phyloP scores from a whole-genome alignment of 2,797 vertebrate species.

The Furcifer pardalis region DNA sequence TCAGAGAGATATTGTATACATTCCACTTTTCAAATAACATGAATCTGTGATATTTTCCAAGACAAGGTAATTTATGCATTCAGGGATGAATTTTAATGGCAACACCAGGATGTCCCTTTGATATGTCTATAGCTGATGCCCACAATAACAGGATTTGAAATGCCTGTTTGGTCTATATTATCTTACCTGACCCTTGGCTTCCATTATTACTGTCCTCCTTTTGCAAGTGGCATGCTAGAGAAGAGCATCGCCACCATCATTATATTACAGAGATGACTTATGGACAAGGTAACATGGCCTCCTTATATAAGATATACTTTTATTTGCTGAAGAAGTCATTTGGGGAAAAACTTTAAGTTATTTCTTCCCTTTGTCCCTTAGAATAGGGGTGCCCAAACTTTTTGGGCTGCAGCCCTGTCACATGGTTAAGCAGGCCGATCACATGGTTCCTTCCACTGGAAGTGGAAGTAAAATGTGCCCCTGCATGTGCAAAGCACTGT shows the following conservation, averaged over 20 bases:
- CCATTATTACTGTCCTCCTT: conserved; percentile 20
- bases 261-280: neutral
- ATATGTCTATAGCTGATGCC: conserved; percentile 17
- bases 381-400: too few relatives aligned
- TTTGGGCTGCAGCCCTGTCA: too few relatives aligned
- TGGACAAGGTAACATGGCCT: conserved; percentile 61
- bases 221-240: neutral
- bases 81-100: conserved; percentile 3
- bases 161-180: conserved; percentile 55
- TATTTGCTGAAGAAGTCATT: conserved; percentile 80
- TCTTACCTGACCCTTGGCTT: conserved; percentile 60
- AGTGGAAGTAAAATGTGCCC: too few relatives aligned
- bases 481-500: too few relatives aligned
- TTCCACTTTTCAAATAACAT: conserved; percentile 57
- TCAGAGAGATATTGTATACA: conserved; percentile 49
- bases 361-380: conserved; percentile 63
- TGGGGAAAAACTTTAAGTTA: conserved; percentile 55
- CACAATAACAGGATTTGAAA: conserved; percentile 35
- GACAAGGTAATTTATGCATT: conserved; percentile 30
- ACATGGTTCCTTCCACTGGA: too few relatives aligned
- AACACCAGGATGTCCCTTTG: conserved; percentile 16
- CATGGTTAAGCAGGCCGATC: too few relatives aligned
- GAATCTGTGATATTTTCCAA: conserved; percentile 50
- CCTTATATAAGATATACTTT: conserved; percentile 61
- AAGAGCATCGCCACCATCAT: neutral